phyloP scores from a whole-genome alignment of 2,888 invertebrate species.

The Galerucella pusilla region DNA sequence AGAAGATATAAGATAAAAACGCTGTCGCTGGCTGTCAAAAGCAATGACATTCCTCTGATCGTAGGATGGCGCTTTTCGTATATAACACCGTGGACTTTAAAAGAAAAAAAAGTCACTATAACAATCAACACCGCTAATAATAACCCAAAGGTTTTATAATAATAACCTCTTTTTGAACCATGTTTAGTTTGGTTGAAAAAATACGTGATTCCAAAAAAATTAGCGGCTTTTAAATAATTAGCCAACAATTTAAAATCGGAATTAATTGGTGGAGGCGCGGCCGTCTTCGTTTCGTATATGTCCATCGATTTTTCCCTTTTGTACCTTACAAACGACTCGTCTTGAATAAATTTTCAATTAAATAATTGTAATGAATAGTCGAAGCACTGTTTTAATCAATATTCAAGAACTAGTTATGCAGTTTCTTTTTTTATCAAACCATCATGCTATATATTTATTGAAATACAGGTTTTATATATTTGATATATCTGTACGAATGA shows the following conservation, averaged over 20 bases:
- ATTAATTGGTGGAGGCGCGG: not conserved
- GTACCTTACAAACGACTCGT: not conserved
- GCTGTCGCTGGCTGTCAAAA: not conserved
- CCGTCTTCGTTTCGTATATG: not conserved
- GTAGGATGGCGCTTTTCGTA: not conserved
- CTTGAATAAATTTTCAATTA: not conserved
- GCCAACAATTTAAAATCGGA: not conserved
- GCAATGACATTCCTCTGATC: not conserved
- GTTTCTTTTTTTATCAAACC: not conserved
- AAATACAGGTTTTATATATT: not conserved
- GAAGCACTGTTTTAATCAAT: not conserved
- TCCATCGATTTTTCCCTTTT: not conserved
- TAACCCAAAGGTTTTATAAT: not conserved
- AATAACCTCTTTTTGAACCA: not conserved
- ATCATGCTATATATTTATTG: not conserved
- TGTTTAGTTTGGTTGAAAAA: not conserved
- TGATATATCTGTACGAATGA: not conserved
- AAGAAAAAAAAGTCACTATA: not conserved
- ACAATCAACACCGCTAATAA: not conserved
- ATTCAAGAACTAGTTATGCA: not conserved
- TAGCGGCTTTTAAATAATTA: not conserved
- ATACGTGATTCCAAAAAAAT: slow-evolving; percentile 1
- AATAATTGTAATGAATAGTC: no score
- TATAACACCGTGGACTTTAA: not conserved
- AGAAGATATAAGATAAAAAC: slow-evolving; percentile 1